Percentiles rank a stretch among this genome's conserved stretches.
These are phyloP conservation scores for Athripsodes cinereus DNA, from an alignment of 2,888 invertebrate species.

Conservation along the genomic window DNA sequence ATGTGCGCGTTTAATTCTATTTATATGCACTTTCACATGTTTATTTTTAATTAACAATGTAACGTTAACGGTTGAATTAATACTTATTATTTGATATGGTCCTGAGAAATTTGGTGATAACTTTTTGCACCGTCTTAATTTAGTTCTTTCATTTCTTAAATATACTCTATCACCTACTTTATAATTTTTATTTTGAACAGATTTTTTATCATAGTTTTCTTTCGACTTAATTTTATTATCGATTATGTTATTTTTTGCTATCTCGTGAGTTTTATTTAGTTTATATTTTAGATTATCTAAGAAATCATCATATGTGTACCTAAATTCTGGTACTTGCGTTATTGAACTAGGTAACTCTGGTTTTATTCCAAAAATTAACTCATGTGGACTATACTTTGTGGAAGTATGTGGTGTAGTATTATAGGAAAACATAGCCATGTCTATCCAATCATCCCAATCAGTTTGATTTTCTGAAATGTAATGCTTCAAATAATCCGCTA, in stretches of 20 bases:
- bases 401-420: slow-evolving; percentile 30
- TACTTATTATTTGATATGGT: background rate
- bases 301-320: slow-evolving; percentile 30
- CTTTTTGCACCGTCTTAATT: background rate
- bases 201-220: background rate
- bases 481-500: slow-evolving; percentile 31
- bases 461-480: slow-evolving; percentile 30
- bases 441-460: slow-evolving; percentile 33
- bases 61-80: background rate
- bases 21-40: background rate
- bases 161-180: background rate
- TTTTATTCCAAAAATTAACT: slow-evolving; percentile 30
- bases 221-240: slow-evolving; percentile 6
- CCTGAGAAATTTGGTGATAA: background rate
- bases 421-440: slow-evolving; percentile 30
- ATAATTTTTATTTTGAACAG: background rate
- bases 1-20: background rate
- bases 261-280: slow-evolving; percentile 28
- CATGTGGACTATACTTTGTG: slow-evolving; percentile 30
- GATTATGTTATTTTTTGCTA: slow-evolving; percentile 29
- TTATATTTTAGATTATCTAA: slow-evolving; percentile 19
- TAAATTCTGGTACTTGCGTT: slow-evolving; percentile 26
- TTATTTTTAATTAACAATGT: background rate
- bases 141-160: background rate
- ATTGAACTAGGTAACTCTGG: slow-evolving; percentile 28